phyloP scores from a whole-genome alignment of 1,140 invertebrate genomes.

The Colletes latitarsis region DNA sequence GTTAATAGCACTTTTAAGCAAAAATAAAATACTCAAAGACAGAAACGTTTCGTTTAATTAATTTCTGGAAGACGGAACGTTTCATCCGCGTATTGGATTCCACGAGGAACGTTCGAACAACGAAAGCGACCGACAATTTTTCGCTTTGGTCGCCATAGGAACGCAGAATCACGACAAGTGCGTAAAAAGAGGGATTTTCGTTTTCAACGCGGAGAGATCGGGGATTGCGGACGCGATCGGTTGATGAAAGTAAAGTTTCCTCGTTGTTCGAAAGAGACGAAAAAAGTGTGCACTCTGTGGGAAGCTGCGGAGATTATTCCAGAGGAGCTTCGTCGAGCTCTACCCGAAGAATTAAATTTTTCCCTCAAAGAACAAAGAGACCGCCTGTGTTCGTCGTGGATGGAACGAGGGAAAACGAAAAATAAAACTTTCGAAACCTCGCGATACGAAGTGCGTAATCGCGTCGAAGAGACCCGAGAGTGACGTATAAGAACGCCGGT shows the following conservation, averaged over 20 bases:
- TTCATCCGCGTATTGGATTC: too few relatives aligned
- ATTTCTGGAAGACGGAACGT: too few relatives aligned
- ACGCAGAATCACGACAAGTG: too few relatives aligned
- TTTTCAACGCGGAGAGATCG: background rate
- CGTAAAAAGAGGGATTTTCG: background rate
- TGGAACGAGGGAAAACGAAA: background rate
- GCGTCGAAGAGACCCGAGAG: slow-evolving; percentile 15
- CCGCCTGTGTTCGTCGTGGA: background rate
- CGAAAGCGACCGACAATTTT: too few relatives aligned
- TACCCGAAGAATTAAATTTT: slow-evolving; percentile 32
- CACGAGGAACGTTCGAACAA: too few relatives aligned
- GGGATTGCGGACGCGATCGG: background rate
- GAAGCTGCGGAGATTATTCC: background rate
- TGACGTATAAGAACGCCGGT: background rate
- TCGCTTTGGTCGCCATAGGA: too few relatives aligned
- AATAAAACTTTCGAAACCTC: background rate
- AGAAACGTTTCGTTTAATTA: too few relatives aligned
- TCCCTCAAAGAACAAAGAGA: background rate
- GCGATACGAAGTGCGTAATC: background rate
- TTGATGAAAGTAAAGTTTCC: background rate
- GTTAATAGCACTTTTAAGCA: too few relatives aligned
- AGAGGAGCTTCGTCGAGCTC: background rate
- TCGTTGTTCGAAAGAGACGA: background rate
- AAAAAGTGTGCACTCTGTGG: background rate
- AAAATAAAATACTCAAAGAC: too few relatives aligned